Percentiles rank a stretch among this genome's conserved stretches.
Evolutionary conservation across 2,797 vertebrate species (phyloP).

Genomic region (Sciaenops ocellatus): DNA sequence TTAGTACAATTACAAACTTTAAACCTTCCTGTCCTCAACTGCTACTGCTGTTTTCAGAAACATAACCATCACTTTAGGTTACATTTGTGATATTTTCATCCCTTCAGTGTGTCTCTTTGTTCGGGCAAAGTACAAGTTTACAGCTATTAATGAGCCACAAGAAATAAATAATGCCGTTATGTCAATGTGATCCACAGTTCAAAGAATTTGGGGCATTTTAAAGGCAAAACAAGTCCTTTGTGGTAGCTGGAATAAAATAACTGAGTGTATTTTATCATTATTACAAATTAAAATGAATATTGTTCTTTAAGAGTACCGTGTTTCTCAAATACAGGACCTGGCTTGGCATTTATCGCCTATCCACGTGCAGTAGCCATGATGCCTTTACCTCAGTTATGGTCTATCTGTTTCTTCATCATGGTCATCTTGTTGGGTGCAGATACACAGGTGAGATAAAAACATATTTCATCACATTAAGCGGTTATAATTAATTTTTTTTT

Average conservation of each 20-base stretch:
- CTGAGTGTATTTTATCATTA: not conserved
- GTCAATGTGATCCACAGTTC: not conserved
- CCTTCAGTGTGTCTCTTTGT: not conserved
- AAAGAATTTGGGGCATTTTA: not conserved
- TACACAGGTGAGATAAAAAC: constrained; percentile 71
- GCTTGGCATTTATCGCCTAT: constrained; percentile 83
- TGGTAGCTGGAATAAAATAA: not conserved
- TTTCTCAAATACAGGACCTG: constrained; percentile 72
- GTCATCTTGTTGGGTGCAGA: constrained; percentile 82
- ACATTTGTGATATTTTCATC: not conserved
- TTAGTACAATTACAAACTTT: not conserved
- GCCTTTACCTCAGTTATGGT: constrained; percentile 82
- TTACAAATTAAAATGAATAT: not conserved
- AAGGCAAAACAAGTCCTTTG: not conserved
- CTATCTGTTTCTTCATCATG: constrained; percentile 83
- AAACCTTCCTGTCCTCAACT: not conserved
- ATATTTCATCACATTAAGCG: not conserved
- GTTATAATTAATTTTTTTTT: not conserved
- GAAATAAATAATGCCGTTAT: not conserved
- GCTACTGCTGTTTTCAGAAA: not conserved
- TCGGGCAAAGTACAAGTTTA: not conserved
- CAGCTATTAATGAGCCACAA: not conserved
- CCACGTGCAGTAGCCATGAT: constrained; percentile 83
- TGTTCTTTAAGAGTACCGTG: not conserved
- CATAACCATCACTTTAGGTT: not conserved